Evolutionary conservation across 2,113 vertebrate species (phyloP), one percentile per base, ranked within the genome.

Genomic region (Orientallactaga bullata): DNA sequence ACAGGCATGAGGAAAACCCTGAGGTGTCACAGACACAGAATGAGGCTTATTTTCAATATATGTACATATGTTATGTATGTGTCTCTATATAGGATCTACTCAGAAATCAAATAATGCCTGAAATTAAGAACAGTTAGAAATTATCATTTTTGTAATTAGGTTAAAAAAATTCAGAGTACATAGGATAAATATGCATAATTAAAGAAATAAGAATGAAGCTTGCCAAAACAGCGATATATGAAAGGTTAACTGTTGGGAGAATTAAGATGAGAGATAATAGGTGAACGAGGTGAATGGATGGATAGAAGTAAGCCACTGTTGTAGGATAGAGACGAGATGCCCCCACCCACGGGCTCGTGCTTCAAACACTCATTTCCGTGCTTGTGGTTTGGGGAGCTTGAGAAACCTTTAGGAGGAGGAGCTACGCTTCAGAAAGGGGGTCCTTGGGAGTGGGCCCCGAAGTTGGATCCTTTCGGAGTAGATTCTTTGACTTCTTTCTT

Each of bases 101-200:
- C 24, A 23, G 28, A 80, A 32, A 84, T 58, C 18, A 94, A 86
- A 89, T 78, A 51, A 15, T 93, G 32, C 5, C 47, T 83, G 85
- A 39, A 69, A 80, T 21, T 87, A 12, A 88, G 71, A 87, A 37
- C 76, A 35, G 32, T 32, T 80, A 94, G n/a, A 90, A 74, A 8
- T 55, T 55, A 55, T 55, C 7, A 55, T 89, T 87, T 92, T 13
- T 71, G 35, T 51, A 78, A 86, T 28, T 23, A 37, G 28, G 17
- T 68, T 68, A 60, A 84, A 74, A 24, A 26, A 66, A 88, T 89
- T 69, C 32, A 77, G 71, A 86, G 20, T 76, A 66, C 18, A 47
- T 84, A n/a, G 55, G 42, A 71, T 84, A 76, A 88, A 55, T 74
- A 84, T 79, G 39, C 71, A 24, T 68, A 13, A 80, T 85, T 68